A percentile compares a stretch with the other conserved stretches of the same genome.
These are phyloP conservation scores for Taeniopygia guttata DNA, from an alignment of 2,797 vertebrate species.

Conservation along the genomic window DNA sequence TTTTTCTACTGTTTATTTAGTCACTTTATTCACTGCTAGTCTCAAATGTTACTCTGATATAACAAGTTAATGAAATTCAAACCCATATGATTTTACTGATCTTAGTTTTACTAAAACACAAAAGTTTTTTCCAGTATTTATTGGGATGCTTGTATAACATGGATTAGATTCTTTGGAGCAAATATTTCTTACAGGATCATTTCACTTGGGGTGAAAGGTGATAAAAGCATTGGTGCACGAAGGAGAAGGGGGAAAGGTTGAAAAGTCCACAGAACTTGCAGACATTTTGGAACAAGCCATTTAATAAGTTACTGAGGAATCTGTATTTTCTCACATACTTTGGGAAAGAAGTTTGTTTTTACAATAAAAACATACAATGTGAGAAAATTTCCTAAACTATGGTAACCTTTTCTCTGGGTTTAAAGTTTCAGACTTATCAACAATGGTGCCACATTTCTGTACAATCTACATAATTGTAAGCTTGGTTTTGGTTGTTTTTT, in stretches of 20 bases:
- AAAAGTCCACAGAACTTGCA: not conserved
- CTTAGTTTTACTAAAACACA: not conserved
- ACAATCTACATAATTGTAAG: not conserved
- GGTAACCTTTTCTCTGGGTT: not conserved
- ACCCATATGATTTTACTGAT: not conserved
- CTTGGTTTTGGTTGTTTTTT: not conserved
- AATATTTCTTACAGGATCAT: not conserved
- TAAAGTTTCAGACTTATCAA: not conserved
- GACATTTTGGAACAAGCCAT: not conserved
- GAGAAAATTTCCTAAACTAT: not conserved
- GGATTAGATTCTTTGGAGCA: not conserved
- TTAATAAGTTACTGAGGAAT: not conserved
- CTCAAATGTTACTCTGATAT: not conserved
- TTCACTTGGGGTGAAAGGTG: not conserved
- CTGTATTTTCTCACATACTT: not conserved
- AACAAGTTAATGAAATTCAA: not conserved
- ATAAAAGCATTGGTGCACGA: not conserved
- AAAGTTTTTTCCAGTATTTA: not conserved
- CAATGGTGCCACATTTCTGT: not conserved
- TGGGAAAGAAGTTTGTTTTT: not conserved
- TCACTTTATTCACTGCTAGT: not conserved
- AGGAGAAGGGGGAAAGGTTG: not conserved
- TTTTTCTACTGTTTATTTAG: not conserved
- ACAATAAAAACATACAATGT: not conserved
- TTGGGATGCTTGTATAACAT: not conserved